Conservation (phyloP, 2,888 invertebrate species). For the Tetragnatha montana region DNA sequence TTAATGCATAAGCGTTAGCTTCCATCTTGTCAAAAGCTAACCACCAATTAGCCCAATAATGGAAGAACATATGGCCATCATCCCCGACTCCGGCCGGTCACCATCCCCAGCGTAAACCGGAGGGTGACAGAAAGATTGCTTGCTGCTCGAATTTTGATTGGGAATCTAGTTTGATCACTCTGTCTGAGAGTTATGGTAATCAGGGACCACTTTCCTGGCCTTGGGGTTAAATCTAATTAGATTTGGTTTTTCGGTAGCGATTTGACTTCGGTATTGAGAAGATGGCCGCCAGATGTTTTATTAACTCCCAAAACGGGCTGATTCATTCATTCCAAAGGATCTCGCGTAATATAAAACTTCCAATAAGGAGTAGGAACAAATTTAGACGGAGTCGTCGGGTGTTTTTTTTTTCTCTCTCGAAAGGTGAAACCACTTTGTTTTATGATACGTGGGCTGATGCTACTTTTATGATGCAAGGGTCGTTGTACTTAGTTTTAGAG, state of each 20-base stretch:
- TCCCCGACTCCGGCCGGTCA: neutral
- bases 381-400: no score
- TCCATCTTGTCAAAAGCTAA: neutral
- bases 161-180: neutral
- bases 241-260: neutral
- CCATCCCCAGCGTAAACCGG: neutral
- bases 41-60: neutral
- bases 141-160: neutral
- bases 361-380: no score
- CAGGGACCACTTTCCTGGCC: neutral
- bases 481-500: no score
- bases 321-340: no score
- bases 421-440: no score
- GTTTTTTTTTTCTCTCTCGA: no score
- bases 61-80: neutral
- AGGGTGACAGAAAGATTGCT: neutral
- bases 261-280: no score
- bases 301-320: no score
- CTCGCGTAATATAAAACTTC: no score
- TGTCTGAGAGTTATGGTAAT: neutral
- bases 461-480: no score
- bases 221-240: neutral
- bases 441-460: no score
- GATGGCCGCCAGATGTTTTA: no score
- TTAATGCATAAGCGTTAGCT: neutral